Evolutionary conservation across 2,113 vertebrate genomes (phyloP), one percentile per base, ranked within the genome.

Genomic region (Irena cyanogastra): DNA sequence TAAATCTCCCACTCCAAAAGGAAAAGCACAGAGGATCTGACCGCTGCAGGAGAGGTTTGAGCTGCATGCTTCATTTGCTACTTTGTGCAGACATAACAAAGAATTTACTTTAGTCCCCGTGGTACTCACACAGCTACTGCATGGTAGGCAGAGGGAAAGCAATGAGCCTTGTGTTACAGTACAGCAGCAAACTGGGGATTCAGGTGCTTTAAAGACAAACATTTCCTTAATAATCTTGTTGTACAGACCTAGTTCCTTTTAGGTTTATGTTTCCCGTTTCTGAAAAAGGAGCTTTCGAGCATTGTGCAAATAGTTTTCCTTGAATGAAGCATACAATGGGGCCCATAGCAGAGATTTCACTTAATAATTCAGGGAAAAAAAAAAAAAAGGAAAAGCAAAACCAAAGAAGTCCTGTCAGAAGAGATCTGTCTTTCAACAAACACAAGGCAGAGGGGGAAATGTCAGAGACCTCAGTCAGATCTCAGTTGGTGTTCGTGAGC

Each of bases 21-120:
- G 79, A 42, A 68, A 79, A 49, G 83, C 83, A 13, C 54, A 4
- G 6, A 84, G 92, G 90, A 81, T 52, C 71, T 39, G 94, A 87
- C 76, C 18, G 3, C 24, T 47, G 87, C 79, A 57, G 39, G 89
- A 93, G 88, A 47, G 42, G 11, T 31, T 49, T 87, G 94, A 61
- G 83, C 85, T 54, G 42, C 92, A 95, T 22, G 95, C 90, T 92
- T 96, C 97, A 96, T 90, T 97, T 96, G 50, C 84, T 69, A 47
- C 97, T 95, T 96, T 97, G 95, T 97, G 95, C 80, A 92, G 93
- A 70, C 14, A 5, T 49, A 91, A 97, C 95, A 97, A 96, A 96
- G 95, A 78, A 83, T 77, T 75, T 60, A 61, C 87, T 87, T 95
- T 9, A 49, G 92, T 91, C 85, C 92, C 80, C 11, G 41, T 11